phyloP scores from a whole-genome alignment of 2,888 invertebrate species.

The Melinopterus prodromus region DNA sequence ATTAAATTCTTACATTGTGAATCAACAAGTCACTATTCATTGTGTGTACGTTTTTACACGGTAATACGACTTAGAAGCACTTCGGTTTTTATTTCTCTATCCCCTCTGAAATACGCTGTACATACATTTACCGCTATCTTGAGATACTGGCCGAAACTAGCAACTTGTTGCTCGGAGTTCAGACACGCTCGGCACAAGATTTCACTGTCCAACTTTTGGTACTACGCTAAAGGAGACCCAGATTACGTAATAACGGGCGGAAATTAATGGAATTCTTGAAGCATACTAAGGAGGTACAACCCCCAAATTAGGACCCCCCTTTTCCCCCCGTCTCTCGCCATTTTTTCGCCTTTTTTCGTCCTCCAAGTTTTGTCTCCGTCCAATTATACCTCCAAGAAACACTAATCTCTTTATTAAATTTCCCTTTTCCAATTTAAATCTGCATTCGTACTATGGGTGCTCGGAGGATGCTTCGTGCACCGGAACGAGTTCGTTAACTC shows the following conservation, averaged over 20 bases:
- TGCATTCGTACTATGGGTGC: background rate
- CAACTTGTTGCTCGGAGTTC: constrained; percentile 43
- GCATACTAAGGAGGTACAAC: background rate
- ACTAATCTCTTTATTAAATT: constrained; percentile 12
- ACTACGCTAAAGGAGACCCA: background rate
- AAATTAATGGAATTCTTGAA: background rate
- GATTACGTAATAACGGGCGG: background rate
- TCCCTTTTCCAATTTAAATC: constrained; percentile 10
- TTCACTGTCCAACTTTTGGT: background rate
- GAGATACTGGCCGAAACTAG: background rate
- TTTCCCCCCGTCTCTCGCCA: background rate
- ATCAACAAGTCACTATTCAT: background rate
- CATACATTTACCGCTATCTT: background rate
- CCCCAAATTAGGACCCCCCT: background rate
- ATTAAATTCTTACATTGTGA: background rate
- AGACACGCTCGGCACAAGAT: too few species aligned
- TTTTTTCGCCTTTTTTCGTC: background rate
- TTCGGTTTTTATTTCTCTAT: background rate
- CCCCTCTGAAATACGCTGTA: background rate
- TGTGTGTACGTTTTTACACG: background rate
- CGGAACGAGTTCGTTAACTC: background rate
- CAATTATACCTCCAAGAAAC: background rate
- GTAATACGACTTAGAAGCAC: background rate
- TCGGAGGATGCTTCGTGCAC: background rate
- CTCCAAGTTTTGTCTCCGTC: background rate